Percentiles rank a stretch among this genome's conserved stretches.
phyloP scores from a whole-genome alignment of 2,797 vertebrate genomes.

The Syncerus caffer region DNA sequence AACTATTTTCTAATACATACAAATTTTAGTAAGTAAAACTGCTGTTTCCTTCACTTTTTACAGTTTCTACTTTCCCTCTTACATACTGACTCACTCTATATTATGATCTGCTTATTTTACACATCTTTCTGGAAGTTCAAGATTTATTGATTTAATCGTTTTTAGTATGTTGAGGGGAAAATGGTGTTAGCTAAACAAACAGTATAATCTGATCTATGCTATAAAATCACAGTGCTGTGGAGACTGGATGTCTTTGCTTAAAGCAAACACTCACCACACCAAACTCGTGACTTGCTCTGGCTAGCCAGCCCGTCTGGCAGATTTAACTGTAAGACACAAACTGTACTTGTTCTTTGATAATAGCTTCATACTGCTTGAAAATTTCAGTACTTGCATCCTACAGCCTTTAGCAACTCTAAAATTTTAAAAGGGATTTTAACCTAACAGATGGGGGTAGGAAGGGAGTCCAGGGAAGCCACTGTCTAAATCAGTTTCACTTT shows the following conservation, averaged over 20 bases:
- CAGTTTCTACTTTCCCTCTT: not conserved
- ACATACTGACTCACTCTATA: not conserved
- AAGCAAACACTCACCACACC: not conserved
- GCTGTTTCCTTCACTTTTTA: not conserved
- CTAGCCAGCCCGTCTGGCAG: not conserved
- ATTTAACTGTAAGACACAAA: not conserved
- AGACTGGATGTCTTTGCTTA: constrained; percentile 38
- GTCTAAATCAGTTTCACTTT: not conserved
- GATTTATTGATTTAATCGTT: constrained; percentile 40
- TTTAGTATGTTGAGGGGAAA: not conserved
- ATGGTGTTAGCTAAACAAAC: constrained; percentile 39
- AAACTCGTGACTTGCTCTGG: not conserved
- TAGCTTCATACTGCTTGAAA: not conserved
- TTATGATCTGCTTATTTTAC: constrained; percentile 5
- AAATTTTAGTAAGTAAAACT: constrained; percentile 15
- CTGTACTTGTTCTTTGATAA: constrained; percentile 37
- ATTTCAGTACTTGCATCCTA: not conserved
- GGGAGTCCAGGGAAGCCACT: not conserved
- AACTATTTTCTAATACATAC: constrained; percentile 5
- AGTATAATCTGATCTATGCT: constrained; percentile 20
- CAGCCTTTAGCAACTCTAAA: not conserved
- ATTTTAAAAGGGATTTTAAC: not conserved
- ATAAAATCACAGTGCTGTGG: constrained; percentile 26
- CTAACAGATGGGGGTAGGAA: not conserved
- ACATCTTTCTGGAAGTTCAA: constrained; percentile 43